Conservation (phyloP, 2,113 vertebrate genomes). For the Pagrus major region DNA sequence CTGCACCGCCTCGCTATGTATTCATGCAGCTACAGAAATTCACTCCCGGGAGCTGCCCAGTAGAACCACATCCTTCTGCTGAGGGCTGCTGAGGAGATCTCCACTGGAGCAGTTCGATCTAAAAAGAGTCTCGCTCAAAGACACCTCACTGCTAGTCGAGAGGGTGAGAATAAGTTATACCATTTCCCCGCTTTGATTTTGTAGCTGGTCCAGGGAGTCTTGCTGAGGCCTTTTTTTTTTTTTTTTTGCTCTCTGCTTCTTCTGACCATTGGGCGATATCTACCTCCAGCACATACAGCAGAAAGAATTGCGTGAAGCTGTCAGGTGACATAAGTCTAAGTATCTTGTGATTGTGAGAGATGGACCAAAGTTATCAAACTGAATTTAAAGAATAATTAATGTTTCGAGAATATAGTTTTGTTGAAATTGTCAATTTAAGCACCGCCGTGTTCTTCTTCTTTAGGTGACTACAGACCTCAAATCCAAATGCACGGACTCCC, state of each 20-base stretch:
- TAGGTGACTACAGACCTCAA: conserved; percentile 97
- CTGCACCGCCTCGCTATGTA: conserved; percentile 24
- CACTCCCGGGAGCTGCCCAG: conserved; percentile 38
- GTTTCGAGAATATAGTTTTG: not conserved
- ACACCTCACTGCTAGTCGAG: conserved; percentile 16
- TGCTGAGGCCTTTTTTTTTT: conserved; percentile 2
- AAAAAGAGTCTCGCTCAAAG: conserved; percentile 18
- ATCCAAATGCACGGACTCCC: conserved; percentile 96
- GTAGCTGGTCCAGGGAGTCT: not conserved
- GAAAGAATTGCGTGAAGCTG: conserved; percentile 12
- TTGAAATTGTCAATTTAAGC: not conserved
- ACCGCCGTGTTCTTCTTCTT: conserved; percentile 18
- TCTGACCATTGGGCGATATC: conserved; percentile 2
- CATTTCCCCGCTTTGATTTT: conserved; percentile 41
- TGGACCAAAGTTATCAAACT: not conserved
- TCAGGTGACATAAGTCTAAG: not conserved
- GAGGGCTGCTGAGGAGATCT: conserved; percentile 18
- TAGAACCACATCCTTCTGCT: conserved; percentile 30
- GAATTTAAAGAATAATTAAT: not conserved
- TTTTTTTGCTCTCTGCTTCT: conserved; percentile 8
- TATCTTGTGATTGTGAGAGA: not conserved
- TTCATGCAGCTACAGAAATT: conserved; percentile 41
- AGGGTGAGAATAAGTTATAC: conserved; percentile 13
- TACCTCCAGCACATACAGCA: conserved; percentile 27
- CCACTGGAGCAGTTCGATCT: conserved; percentile 16